These are phyloP conservation scores for Drosophila bocki DNA, from an alignment of 1,140 invertebrate species.

Conservation along the genomic window DNA sequence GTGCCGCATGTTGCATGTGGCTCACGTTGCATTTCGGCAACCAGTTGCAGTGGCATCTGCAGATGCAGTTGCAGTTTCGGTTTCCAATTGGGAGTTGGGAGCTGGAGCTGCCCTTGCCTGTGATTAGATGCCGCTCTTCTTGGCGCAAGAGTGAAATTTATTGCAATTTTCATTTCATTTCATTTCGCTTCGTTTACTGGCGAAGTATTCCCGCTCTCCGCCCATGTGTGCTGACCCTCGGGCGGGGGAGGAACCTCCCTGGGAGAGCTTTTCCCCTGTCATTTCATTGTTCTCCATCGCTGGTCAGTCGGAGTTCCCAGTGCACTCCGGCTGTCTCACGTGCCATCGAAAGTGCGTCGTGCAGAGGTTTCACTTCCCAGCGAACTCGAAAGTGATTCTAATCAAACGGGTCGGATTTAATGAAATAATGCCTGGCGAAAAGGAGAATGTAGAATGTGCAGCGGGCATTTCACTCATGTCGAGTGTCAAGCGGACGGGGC, in stretches of 20 bases:
- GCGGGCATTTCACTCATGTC: slow-evolving; percentile 65
- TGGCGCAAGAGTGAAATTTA: slow-evolving; percentile 78
- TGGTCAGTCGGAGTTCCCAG: slow-evolving; percentile 42
- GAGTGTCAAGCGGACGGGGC: slow-evolving; percentile 54
- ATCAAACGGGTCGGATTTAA: slow-evolving; percentile 70
- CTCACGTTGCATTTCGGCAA: slow-evolving; percentile 76
- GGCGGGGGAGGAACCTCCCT: slow-evolving; percentile 5
- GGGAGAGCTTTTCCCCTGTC: slow-evolving; percentile 58
- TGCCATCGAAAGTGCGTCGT: slow-evolving; percentile 76
- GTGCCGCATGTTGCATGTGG: slow-evolving; percentile 64
- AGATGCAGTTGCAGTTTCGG: slow-evolving; percentile 3
- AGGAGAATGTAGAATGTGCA: slow-evolving; percentile 54
- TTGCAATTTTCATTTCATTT: slow-evolving; percentile 71
- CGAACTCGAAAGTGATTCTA: slow-evolving; percentile 75
- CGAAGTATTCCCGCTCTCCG: slow-evolving; percentile 22
- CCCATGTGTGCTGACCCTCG: slow-evolving; percentile 33
- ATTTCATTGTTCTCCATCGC: slow-evolving; percentile 60
- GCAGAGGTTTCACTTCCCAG: slow-evolving; percentile 62
- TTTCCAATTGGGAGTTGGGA: slow-evolving; percentile 28
- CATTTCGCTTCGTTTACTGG: slow-evolving; percentile 53
- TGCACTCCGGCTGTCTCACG: slow-evolving; percentile 70
- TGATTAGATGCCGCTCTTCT: slow-evolving; percentile 74
- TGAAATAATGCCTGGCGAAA: slow-evolving; percentile 66
- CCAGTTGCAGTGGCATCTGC: slow-evolving; percentile 40
- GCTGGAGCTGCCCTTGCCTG: slow-evolving; percentile 61